Conservation (phyloP, 2,113 vertebrate genomes). For the Panthera tigris region DNA sequence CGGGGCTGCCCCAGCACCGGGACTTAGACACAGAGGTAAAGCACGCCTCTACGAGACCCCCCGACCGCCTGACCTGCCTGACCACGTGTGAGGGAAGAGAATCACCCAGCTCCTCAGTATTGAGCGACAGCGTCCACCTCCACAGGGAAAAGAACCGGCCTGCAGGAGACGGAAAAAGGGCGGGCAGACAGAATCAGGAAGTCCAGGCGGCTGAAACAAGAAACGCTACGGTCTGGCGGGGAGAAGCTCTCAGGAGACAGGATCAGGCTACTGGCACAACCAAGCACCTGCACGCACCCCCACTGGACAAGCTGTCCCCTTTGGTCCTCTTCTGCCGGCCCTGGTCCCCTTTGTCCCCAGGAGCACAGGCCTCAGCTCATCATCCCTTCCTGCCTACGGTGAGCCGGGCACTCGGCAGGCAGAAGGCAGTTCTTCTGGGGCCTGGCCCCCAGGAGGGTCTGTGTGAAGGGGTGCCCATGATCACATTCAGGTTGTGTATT, state of each 20-base stretch:
- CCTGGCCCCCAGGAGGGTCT: too few species aligned
- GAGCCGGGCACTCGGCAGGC: neutral
- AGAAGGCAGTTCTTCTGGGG: neutral
- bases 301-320: too few species aligned
- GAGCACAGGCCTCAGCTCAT: neutral
- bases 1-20: neutral
- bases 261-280: neutral
- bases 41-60: neutral
- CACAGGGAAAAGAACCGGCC: neutral
- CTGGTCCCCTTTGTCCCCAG: too few species aligned
- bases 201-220: neutral
- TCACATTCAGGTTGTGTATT: neutral
- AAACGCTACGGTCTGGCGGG: neutral
- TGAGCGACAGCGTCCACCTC: neutral
- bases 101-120: accelerated
- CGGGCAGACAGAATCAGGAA: neutral
- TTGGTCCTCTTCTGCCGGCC: neutral
- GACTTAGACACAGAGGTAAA: neutral
- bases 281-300: neutral
- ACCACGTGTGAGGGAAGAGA: neutral
- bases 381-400: neutral
- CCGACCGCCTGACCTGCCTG: neutral
- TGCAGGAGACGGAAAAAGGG: neutral
- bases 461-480: neutral
- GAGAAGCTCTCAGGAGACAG: too few species aligned